A percentile compares a stretch with the other conserved stretches of the same genome.
Conservation (phyloP, 2,888 invertebrate genomes). For the Melanophora roralis region DNA sequence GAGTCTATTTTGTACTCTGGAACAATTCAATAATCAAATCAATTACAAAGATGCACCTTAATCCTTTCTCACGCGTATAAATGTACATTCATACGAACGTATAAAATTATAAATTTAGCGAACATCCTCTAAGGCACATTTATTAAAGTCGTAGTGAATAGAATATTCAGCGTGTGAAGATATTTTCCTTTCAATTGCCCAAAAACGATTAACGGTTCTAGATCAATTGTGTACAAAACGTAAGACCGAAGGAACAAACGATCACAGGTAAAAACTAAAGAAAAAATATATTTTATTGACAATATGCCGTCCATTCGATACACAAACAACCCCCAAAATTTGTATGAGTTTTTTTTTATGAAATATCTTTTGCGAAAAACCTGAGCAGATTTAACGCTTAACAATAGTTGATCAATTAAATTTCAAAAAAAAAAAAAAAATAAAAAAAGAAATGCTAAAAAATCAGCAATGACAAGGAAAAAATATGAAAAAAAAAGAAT, state of each 20-base stretch:
- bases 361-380: conserved; percentile 62
- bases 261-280: conserved; percentile 55
- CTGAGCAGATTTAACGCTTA: conserved; percentile 62
- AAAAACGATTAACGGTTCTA: conserved; percentile 63
- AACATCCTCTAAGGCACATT: conserved; percentile 30
- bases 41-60: background rate
- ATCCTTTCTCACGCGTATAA: background rate
- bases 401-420: conserved; percentile 74
- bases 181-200: conserved; percentile 61
- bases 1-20: too few relatives aligned
- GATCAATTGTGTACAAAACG: conserved; percentile 38
- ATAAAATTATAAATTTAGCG: background rate
- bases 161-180: conserved; percentile 57
- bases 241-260: background rate
- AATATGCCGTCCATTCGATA: background rate
- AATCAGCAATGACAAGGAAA: conserved; percentile 61
- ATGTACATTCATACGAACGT: too few relatives aligned
- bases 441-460: background rate
- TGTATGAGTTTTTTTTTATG: conserved; percentile 1
- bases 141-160: background rate
- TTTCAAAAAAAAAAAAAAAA: conserved; percentile 64
- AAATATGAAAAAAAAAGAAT: conserved; percentile 56
- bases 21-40: background rate
- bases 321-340: conserved; percentile 27
- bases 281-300: background rate